phyloP scores from a whole-genome alignment of 2,113 vertebrate genomes.

The Trachemys scripta region DNA sequence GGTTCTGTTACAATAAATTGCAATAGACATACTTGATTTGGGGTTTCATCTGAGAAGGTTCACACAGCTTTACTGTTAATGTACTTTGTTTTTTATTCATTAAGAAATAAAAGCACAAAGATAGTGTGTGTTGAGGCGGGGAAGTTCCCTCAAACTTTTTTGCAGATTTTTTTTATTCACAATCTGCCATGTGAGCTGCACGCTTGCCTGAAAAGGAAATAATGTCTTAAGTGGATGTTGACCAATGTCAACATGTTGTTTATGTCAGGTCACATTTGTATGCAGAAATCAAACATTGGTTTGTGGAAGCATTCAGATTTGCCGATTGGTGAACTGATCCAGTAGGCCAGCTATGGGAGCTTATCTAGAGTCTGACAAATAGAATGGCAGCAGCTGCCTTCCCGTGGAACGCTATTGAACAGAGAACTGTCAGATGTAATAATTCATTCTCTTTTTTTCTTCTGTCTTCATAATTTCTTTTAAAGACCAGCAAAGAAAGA shows the following conservation, averaged over 20 bases:
- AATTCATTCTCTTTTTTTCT: neutral
- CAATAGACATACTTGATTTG: constrained; percentile 17
- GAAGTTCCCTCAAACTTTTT: neutral
- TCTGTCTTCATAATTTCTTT: neutral
- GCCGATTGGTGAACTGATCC: neutral
- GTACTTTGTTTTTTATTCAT: neutral
- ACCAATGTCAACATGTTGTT: neutral
- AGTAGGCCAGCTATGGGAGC: neutral
- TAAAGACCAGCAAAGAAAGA: neutral
- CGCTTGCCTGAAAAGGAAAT: constrained; percentile 40
- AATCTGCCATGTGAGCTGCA: neutral
- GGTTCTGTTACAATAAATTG: constrained; percentile 7
- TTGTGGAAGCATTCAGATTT: neutral
- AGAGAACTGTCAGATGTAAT: neutral
- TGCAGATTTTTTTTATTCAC: neutral
- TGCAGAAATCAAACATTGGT: neutral
- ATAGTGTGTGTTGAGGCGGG: accelerated
- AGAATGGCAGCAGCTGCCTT: neutral
- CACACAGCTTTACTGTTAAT: neutral
- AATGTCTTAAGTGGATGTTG: neutral
- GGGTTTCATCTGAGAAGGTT: constrained; percentile 7
- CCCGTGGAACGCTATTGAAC: neutral
- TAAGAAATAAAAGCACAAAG: neutral
- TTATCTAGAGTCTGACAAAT: neutral
- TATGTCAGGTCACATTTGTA: constrained; percentile 9